Conservation (phyloP, 2,797 vertebrate genomes). For the Parauchenoglanis punctatus region DNA sequence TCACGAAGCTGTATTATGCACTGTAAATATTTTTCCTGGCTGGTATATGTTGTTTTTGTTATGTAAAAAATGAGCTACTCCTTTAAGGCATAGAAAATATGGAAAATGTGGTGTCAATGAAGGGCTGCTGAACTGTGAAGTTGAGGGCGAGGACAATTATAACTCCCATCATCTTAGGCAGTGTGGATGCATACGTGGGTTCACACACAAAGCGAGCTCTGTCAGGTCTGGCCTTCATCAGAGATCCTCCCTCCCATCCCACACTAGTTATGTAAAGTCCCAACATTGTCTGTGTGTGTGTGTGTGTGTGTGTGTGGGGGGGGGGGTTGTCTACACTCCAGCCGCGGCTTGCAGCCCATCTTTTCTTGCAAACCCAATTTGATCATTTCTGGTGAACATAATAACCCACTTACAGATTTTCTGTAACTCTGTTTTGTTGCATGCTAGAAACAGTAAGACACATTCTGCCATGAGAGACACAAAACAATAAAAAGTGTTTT, state of each 20-base stretch:
- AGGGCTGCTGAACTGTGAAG: constrained; percentile 41
- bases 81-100: neutral
- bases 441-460: neutral
- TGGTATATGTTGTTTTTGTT: constrained; percentile 1
- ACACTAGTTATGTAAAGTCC: constrained; percentile 50
- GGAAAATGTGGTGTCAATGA: constrained; percentile 23
- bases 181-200: constrained; percentile 55
- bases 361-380: constrained; percentile 30
- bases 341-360: constrained; percentile 8
- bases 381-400: constrained; percentile 5
- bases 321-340: constrained; percentile 25
- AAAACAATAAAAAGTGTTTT: neutral
- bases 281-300: constrained; percentile 50
- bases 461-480: neutral
- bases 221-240: constrained; percentile 59
- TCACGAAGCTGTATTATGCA: neutral
- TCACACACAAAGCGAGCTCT: constrained; percentile 53
- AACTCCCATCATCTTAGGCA: constrained; percentile 51
- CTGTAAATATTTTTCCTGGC: neutral
- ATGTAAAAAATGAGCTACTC: neutral
- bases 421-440: neutral
- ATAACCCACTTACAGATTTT: neutral
- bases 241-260: constrained; percentile 52
- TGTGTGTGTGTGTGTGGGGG: constrained; percentile 34
- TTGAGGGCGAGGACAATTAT: constrained; percentile 46